Evolutionary conservation across 2,797 vertebrate species (phyloP).

Genomic region (Zenarchopterus dispar): DNA sequence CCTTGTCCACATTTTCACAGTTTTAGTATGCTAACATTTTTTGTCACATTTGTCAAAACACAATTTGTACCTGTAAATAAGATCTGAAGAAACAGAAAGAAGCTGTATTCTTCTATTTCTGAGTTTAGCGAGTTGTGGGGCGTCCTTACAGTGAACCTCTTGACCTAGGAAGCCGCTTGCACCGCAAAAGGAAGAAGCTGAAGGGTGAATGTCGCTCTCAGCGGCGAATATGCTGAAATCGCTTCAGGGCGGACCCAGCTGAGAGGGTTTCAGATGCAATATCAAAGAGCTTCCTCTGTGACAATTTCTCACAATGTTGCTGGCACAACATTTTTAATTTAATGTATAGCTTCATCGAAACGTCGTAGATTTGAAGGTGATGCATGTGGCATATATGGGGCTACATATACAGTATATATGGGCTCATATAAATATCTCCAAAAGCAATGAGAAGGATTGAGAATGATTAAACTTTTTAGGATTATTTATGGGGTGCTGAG

Average conservation of each 20-base stretch:
- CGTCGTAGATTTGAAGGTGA: slow-evolving; percentile 34
- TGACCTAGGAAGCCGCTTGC: slow-evolving; percentile 63
- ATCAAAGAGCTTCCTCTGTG: slow-evolving; percentile 11
- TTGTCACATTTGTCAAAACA: too few relatives aligned
- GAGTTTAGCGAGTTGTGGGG: slow-evolving; percentile 18
- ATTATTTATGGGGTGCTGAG: slow-evolving; percentile 80
- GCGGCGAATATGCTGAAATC: slow-evolving; percentile 32
- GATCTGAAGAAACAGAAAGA: neutral
- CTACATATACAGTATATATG: slow-evolving; percentile 33
- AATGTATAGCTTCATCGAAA: slow-evolving; percentile 18
- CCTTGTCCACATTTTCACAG: too few relatives aligned
- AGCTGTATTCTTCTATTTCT: neutral
- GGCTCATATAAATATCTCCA: slow-evolving; percentile 60
- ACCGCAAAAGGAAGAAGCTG: slow-evolving; percentile 48
- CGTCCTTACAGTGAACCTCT: slow-evolving; percentile 40
- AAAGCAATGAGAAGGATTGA: slow-evolving; percentile 57
- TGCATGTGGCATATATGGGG: slow-evolving; percentile 21
- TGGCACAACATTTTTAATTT: slow-evolving; percentile 27
- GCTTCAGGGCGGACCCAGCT: slow-evolving; percentile 15
- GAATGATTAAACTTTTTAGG: slow-evolving; percentile 68
- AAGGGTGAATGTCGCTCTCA: slow-evolving; percentile 41
- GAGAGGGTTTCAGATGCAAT: slow-evolving; percentile 17
- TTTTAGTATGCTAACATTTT: too few relatives aligned
- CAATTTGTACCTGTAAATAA: neutral
- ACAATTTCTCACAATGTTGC: slow-evolving; percentile 19